phyloP scores from a whole-genome alignment of 2,888 invertebrate genomes.

The Drosophila yooni region DNA sequence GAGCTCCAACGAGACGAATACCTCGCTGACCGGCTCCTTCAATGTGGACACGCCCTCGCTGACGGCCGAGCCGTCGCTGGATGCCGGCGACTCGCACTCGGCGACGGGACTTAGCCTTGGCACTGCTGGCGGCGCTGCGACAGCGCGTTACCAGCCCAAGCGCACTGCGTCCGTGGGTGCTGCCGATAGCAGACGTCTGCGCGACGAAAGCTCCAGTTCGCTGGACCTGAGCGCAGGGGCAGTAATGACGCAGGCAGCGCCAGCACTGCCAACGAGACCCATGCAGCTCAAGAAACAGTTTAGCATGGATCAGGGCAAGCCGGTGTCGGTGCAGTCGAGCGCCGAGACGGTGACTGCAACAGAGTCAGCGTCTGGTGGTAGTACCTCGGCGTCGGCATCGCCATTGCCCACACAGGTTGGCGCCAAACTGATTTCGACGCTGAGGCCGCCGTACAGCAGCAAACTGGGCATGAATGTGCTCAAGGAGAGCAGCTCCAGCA shows the following conservation, averaged over 20 bases:
- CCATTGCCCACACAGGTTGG: conserved; percentile 64
- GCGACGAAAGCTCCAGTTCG: conserved; percentile 69
- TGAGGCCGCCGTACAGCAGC: conserved; percentile 81
- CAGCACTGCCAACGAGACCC: conserved; percentile 79
- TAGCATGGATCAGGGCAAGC: conserved; percentile 84
- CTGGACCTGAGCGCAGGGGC: conserved; percentile 73
- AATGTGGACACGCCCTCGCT: conserved; percentile 85
- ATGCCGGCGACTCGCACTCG: conserved; percentile 80
- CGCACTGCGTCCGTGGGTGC: conserved; percentile 83
- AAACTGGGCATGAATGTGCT: conserved; percentile 84
- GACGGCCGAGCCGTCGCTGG: conserved; percentile 84
- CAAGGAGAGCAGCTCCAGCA: conserved; percentile 85
- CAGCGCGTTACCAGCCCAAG: conserved; percentile 79
- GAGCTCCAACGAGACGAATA: conserved; percentile 85
- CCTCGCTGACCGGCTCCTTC: conserved; percentile 85
- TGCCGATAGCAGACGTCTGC: conserved; percentile 71
- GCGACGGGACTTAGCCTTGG: conserved; percentile 67
- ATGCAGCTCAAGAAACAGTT: conserved; percentile 85
- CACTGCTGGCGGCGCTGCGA: conserved; percentile 61
- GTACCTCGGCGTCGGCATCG: conserved; percentile 43
- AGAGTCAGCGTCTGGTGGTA: conserved; percentile 27
- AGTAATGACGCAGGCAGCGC: conserved; percentile 71
- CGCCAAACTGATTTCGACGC: conserved; percentile 82
- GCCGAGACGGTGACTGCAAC: conserved; percentile 30
- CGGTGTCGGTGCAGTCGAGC: conserved; percentile 67